Conservation (phyloP, 2,888 invertebrate genomes). For the Anoncus sp. region DNA sequence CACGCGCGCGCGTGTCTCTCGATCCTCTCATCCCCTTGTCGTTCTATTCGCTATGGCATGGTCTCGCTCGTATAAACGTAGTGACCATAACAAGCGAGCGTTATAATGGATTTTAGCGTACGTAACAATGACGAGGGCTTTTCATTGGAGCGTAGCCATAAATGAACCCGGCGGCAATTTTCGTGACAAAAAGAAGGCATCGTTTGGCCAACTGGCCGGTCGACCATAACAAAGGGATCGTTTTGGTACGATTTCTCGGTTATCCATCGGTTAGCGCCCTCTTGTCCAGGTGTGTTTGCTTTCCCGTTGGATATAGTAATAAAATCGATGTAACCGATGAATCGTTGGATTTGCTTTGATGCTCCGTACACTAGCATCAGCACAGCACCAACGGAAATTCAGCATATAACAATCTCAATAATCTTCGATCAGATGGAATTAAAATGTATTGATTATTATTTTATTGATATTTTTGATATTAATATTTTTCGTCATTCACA, state of each 20-base stretch:
- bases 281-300: not conserved
- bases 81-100: constrained; percentile 31
- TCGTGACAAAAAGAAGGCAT: constrained; percentile 20
- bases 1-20: constrained; percentile 26
- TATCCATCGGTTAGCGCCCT: constrained; percentile 4
- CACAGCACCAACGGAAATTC: not conserved
- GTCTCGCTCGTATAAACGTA: constrained; percentile 35
- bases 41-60: constrained; percentile 10
- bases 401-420: not conserved
- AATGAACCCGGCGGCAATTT: constrained; percentile 12
- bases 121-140: constrained; percentile 45
- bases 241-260: constrained; percentile 21
- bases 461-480: too few relatives aligned
- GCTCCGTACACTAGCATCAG: not conserved
- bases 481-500: too few relatives aligned
- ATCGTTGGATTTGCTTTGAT: not conserved
- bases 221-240: constrained; percentile 14
- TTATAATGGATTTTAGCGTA: constrained; percentile 39
- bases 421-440: not conserved
- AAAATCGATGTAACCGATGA: not conserved
- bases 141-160: constrained; percentile 12
- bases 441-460: too few relatives aligned
- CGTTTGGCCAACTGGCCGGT: not conserved
- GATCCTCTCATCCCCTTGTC: constrained; percentile 9
- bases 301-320: not conserved